Conservation (phyloP, 2,888 invertebrate species). For the Hesperia comma region DNA sequence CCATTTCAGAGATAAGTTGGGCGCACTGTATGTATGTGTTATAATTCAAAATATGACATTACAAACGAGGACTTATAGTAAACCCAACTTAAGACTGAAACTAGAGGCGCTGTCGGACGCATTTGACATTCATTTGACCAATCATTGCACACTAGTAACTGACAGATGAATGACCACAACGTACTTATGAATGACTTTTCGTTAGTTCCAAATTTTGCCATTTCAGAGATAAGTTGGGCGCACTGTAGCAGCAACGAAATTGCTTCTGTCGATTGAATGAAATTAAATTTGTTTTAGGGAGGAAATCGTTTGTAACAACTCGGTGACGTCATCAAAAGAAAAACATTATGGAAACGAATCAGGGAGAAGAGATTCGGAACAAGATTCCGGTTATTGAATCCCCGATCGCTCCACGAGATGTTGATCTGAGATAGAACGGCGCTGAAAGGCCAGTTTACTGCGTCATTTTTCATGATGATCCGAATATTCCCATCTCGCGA, state of each 20-base stretch:
- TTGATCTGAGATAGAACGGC: slow-evolving; percentile 29
- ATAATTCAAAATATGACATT: no score
- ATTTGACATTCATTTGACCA: no score
- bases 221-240: no score
- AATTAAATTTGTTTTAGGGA: slow-evolving; percentile 10
- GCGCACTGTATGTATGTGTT: no score
- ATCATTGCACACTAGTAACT: no score
- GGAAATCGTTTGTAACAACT: slow-evolving; percentile 14
- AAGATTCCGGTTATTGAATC: slow-evolving; percentile 23
- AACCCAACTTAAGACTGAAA: no score
- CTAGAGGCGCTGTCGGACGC: no score
- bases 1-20: no score
- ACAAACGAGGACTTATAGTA: no score
- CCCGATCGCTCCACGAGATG: slow-evolving; percentile 16
- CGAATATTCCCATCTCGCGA: slow-evolving; percentile 22
- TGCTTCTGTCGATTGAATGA: neutral
- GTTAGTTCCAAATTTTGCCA: no score
- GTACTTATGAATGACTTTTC: no score
- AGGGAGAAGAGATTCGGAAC: slow-evolving; percentile 13
- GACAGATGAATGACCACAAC: no score
- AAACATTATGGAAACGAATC: slow-evolving; percentile 22
- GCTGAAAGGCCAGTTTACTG: slow-evolving; percentile 30
- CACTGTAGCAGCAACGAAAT: neutral
- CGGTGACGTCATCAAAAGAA: slow-evolving; percentile 14
- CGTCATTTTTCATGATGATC: slow-evolving; percentile 27